Percentiles rank a stretch among this genome's conserved stretches.
Evolutionary conservation across 2,888 invertebrate genomes (phyloP).

Genomic region (Drosophila pseudotakahashii): DNA sequence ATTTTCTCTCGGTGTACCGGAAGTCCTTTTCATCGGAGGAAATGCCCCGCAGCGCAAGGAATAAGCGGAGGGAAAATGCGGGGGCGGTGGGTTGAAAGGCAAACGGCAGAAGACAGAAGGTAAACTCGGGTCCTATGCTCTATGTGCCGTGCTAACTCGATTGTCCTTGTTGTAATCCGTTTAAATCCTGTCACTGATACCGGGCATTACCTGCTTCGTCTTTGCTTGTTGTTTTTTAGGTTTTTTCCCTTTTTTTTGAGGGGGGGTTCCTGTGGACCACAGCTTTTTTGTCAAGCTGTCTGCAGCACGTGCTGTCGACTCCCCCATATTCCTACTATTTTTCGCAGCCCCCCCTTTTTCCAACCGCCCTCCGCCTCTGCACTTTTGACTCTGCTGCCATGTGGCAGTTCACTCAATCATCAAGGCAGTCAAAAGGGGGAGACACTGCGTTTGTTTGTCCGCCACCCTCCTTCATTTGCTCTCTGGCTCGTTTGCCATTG

Average conservation of each 20-base stretch:
- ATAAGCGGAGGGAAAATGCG: conserved; percentile 10
- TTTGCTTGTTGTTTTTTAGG: conserved; percentile 26
- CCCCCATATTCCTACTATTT: conserved; percentile 4
- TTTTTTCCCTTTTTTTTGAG: background rate
- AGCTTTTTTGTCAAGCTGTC: conserved; percentile 80
- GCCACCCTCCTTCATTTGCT: conserved; percentile 18
- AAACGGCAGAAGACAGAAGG: conserved; percentile 21
- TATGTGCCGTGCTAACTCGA: conserved; percentile 72
- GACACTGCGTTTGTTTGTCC: conserved; percentile 70
- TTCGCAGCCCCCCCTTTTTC: conserved; percentile 5
- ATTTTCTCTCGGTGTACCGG: conserved; percentile 10
- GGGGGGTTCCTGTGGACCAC: conserved; percentile 54
- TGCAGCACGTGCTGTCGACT: conserved; percentile 74
- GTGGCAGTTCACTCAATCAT: conserved; percentile 80
- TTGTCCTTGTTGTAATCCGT: conserved; percentile 78
- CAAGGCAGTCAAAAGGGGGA: conserved; percentile 49
- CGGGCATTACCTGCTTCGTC: conserved; percentile 67
- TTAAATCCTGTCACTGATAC: conserved; percentile 80
- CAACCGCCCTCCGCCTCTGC: conserved; percentile 1
- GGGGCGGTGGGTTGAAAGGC: conserved; percentile 12
- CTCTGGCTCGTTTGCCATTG: conserved; percentile 44
- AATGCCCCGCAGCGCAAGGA: conserved; percentile 32
- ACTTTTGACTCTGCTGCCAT: conserved; percentile 57
- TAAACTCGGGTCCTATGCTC: conserved; percentile 37
- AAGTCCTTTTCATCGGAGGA: conserved; percentile 15